Conservation (phyloP, 2,888 invertebrate species). For the Sphinx pinastri region DNA sequence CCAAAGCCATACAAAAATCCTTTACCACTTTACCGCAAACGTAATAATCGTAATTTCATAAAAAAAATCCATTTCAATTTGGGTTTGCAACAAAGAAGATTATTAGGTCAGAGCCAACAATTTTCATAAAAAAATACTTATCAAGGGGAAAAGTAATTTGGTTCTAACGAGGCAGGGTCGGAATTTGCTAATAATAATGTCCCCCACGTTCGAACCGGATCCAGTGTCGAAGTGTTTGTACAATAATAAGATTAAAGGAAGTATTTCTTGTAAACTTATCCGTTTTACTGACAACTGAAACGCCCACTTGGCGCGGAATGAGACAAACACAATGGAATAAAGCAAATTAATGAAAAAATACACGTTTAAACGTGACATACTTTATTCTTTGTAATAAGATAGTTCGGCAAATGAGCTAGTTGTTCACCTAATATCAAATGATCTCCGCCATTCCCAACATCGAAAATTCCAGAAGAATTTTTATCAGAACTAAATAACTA, state of each 20-base stretch:
- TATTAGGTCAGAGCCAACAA: conserved; percentile 36
- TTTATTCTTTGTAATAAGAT: too few relatives aligned
- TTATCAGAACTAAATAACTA: too few relatives aligned
- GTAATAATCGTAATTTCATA: conserved; percentile 40
- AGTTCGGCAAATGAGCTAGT: too few relatives aligned
- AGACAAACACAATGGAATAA: conserved; percentile 58
- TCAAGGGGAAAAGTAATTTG: conserved; percentile 46
- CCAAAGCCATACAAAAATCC: neutral
- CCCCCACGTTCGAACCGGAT: conserved; percentile 41
- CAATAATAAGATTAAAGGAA: conserved; percentile 63
- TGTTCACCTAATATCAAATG: too few relatives aligned
- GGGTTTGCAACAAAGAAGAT: conserved; percentile 41
- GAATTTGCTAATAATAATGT: conserved; percentile 51
- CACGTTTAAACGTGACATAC: neutral
- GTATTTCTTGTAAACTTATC: conserved; percentile 62
- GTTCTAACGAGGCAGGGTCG: conserved; percentile 42
- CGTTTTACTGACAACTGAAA: conserved; percentile 54
- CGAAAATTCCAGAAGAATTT: too few relatives aligned
- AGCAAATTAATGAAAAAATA: conserved; percentile 66
- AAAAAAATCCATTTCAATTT: conserved; percentile 47
- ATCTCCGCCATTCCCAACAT: too few relatives aligned
- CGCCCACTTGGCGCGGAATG: conserved; percentile 52
- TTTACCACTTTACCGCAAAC: neutral
- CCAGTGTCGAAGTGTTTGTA: conserved; percentile 52
- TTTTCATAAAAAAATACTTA: conserved; percentile 50